Conservation (phyloP, 1,140 invertebrate species). For the Pygmarrhopalites habei region DNA sequence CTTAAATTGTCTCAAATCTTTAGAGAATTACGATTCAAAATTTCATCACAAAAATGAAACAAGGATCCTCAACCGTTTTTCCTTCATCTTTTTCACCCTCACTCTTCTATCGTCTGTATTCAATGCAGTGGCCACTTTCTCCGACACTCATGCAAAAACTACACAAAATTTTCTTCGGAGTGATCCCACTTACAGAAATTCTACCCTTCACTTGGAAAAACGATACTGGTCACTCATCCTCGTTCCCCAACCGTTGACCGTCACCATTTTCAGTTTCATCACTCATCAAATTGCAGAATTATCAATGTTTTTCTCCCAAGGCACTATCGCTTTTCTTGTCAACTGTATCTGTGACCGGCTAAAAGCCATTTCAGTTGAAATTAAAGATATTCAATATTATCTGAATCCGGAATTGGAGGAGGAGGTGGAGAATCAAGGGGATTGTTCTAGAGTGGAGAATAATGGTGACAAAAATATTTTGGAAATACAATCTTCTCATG, state of each 20-base stretch:
- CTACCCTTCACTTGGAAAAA: background rate
- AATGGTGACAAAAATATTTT: too few species aligned
- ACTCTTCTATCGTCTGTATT: background rate
- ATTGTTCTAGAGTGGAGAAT: too few species aligned
- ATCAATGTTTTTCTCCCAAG: background rate
- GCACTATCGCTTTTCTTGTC: background rate
- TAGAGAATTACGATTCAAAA: background rate
- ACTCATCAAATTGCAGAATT: background rate
- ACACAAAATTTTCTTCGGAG: background rate
- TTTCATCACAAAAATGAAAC: background rate
- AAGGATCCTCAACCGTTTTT: background rate
- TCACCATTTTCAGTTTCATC: background rate
- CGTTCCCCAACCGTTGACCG: background rate
- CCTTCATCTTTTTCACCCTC: background rate
- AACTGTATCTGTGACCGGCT: background rate
- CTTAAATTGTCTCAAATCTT: background rate
- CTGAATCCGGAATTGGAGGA: too few species aligned
- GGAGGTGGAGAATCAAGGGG: too few species aligned
- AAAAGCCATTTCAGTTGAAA: background rate
- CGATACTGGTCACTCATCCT: background rate
- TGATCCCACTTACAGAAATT: background rate
- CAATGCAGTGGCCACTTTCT: background rate
- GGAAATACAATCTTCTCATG: too few species aligned
- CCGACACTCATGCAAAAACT: background rate
- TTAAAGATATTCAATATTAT: background rate